Conservation (phyloP, 2,888 invertebrate species). For the Tachina grossa region DNA sequence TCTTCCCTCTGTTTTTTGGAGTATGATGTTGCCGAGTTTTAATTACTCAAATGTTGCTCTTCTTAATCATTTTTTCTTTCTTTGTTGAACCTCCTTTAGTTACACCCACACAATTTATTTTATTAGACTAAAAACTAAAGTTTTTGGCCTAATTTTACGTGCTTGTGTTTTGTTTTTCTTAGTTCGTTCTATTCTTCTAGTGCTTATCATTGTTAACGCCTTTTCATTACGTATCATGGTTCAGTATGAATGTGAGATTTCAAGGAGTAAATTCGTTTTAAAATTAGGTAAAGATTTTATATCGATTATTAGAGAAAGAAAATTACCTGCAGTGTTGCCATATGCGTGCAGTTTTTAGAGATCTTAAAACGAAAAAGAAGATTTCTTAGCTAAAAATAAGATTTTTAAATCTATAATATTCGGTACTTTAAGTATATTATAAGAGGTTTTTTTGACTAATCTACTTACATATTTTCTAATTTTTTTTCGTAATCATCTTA, state of each 20-base stretch:
- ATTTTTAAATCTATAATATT: too few relatives aligned
- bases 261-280: slow-evolving; percentile 35
- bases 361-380: too few relatives aligned
- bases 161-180: slow-evolving; percentile 1
- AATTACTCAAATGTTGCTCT: slow-evolving; percentile 67
- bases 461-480: too few relatives aligned
- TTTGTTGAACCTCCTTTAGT: slow-evolving; percentile 56
- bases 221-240: slow-evolving; percentile 47
- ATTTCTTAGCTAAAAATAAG: too few relatives aligned
- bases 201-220: slow-evolving; percentile 65
- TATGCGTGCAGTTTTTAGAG: too few relatives aligned
- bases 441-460: too few relatives aligned
- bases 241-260: background rate
- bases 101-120: slow-evolving; percentile 61
- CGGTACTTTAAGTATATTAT: too few relatives aligned
- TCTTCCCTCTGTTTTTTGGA: background rate
- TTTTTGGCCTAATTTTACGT: slow-evolving; percentile 69
- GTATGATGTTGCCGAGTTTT: slow-evolving; percentile 55
- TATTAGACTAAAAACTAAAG: slow-evolving; percentile 68
- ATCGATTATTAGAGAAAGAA: too few relatives aligned
- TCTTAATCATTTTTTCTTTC: slow-evolving; percentile 56
- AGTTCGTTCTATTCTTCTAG: slow-evolving; percentile 29
- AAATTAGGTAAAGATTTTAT: background rate
- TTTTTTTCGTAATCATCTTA: too few relatives aligned
- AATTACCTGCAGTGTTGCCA: too few relatives aligned